Evolutionary conservation across 2,888 invertebrate species (phyloP), one percentile per base, ranked within the genome.

Genomic region (Leptinotarsa juncta): DNA sequence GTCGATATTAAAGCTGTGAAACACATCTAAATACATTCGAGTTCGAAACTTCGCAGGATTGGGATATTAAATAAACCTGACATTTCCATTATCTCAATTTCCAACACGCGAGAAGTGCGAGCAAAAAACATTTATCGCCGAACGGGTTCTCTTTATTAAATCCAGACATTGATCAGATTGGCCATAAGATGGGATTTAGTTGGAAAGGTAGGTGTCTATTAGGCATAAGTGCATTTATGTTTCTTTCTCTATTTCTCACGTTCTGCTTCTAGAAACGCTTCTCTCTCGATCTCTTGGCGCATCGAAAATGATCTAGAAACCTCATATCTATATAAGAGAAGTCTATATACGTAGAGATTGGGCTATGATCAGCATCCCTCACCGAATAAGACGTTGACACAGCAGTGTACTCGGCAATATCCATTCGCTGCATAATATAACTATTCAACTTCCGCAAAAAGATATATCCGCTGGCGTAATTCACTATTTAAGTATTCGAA

Each of bases 391-490:
- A 84, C 83, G 84, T 85, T 85, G 86, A 86, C 85, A 86, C 84
- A 85, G 85, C 86, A 86, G 85, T 86, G 86, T 86, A 86, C 85
- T 86, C 81, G 81, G 83, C 84, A 85, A 85, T 85, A 85, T 84
- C 86, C 85, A 84, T 85, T 86, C 82, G 81, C 84, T 83, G 85
- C 85, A 85, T 85, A 85, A 85, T 86, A 83, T 84, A 82, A 83
- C 84, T 81, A 82, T 81, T 83, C 81, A 77, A 81, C 81, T 81
- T 78, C 78, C 80, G 81, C 80, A 80, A 81, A 79, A 76, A 75
- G 80, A 79, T 80, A 83, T 81, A 82, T 80, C 80, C 78, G 80
- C 81, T 79, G 80, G 77, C 81, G 81, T 82, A 80, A 81, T 79
- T 83, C 81, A 81, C 83, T 78, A 80, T 82, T 83, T 81, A 81